Conservation (phyloP, 2,113 vertebrate genomes). For the Eidolon helvum region DNA sequence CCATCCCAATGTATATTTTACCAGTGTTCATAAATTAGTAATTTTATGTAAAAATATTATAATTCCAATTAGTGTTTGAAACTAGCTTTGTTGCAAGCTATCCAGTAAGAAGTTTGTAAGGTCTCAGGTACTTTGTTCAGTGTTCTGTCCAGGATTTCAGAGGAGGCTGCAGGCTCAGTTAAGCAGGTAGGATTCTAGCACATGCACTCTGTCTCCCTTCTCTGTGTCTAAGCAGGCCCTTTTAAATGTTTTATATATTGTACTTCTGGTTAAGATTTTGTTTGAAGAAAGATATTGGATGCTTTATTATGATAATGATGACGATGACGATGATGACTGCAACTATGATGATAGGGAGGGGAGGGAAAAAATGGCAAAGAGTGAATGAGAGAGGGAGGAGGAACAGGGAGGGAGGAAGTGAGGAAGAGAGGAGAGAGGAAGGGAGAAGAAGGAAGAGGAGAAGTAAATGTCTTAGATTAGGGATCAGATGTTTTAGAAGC, state of each 20-base stretch:
- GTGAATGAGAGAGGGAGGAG: too few species aligned
- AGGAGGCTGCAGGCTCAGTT: not conserved
- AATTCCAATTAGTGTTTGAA: not conserved
- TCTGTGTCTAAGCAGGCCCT: not conserved
- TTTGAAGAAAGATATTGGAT: not conserved
- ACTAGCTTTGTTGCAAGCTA: not conserved
- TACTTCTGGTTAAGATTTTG: slow-evolving; percentile 20
- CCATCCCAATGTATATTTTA: not conserved
- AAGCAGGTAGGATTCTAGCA: not conserved
- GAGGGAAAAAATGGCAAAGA: too few species aligned
- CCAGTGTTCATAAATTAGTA: slow-evolving; percentile 19
- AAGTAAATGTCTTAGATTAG: not conserved
- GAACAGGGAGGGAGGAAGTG: not conserved
- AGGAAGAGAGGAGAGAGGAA: not conserved
- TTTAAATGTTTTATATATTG: not conserved
- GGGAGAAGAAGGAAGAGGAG: not conserved
- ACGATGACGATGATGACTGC: too few species aligned
- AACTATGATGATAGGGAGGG: too few species aligned
- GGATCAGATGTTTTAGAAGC: not conserved
- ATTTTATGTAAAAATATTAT: slow-evolving; percentile 2
- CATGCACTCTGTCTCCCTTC: not conserved
- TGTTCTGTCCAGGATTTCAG: not conserved
- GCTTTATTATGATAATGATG: not conserved
- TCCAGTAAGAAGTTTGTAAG: not conserved
- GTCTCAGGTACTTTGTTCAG: not conserved